These are phyloP conservation scores for Latheticus oryzae DNA, from an alignment of 2,888 invertebrate species.

Conservation along the genomic window DNA sequence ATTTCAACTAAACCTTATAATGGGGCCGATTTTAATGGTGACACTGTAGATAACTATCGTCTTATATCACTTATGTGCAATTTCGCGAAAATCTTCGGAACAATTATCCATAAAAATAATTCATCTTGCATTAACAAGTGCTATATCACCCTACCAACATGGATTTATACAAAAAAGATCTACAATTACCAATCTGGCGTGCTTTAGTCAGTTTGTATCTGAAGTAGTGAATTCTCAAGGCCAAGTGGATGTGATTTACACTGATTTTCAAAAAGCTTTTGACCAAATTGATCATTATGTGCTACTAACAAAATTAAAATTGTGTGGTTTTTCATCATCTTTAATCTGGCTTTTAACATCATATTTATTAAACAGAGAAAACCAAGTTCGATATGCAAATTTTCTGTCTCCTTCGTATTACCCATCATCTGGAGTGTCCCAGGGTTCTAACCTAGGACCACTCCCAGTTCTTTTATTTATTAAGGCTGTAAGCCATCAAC, in stretches of 20 bases:
- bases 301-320: background rate
- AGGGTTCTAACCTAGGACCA: too few species aligned
- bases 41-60: background rate
- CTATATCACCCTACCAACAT: constrained; percentile 1
- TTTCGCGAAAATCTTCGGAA: background rate
- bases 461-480: too few species aligned
- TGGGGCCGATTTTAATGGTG: too few species aligned
- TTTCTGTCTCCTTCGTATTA: too few species aligned
- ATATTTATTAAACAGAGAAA: background rate
- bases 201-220: background rate
- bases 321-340: background rate
- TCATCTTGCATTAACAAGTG: too few species aligned
- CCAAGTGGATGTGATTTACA: constrained; percentile 1
- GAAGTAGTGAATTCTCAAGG: background rate
- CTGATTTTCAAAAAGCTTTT: constrained; percentile 10
- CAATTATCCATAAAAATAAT: too few species aligned
- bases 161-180: constrained; percentile 4
- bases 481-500: too few species aligned
- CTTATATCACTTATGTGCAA: constrained; percentile 2
- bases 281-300: background rate
- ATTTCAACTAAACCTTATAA: too few species aligned
- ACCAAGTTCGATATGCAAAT: too few species aligned
- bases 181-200: constrained; percentile 4
- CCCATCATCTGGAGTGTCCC: too few species aligned
- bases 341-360: background rate